Conservation (phyloP, 2,888 invertebrate species). For the Incurvaria masculella region DNA sequence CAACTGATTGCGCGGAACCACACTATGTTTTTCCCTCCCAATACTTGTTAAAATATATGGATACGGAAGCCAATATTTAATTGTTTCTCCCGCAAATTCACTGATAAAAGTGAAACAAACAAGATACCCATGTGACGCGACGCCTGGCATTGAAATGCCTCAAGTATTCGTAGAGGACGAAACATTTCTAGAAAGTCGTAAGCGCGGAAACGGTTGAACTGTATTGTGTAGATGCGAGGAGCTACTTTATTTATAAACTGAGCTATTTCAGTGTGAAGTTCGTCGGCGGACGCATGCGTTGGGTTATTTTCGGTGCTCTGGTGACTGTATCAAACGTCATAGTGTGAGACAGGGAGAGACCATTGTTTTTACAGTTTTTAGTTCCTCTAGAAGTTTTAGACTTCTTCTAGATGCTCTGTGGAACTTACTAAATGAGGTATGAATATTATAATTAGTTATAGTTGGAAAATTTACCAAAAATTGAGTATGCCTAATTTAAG, state of each 20-base stretch:
- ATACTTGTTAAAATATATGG: not conserved
- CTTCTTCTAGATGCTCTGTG: no score
- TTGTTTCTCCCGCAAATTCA: not conserved
- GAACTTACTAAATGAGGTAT: no score
- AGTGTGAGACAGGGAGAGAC: not conserved
- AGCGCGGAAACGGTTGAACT: conserved; percentile 53
- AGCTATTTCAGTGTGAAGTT: conserved; percentile 46
- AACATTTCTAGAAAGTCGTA: conserved; percentile 43
- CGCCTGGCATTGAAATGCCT: not conserved
- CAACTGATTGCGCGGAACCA: no score
- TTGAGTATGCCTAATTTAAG: no score
- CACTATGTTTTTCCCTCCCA: no score
- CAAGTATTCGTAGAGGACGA: not conserved
- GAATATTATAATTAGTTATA: no score
- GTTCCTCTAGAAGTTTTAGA: no score
- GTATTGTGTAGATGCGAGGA: conserved; percentile 37
- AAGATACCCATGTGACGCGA: conserved; percentile 26
- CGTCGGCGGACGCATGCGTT: conserved; percentile 23
- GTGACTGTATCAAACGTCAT: not conserved
- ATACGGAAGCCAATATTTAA: not conserved
- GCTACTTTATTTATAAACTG: conserved; percentile 50
- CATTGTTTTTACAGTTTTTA: no score
- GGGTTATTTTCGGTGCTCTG: not conserved
- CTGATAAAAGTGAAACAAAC: conserved; percentile 24
- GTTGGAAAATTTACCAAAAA: no score